Evolutionary conservation across 1,140 invertebrate genomes (phyloP), one percentile per base, ranked within the genome.

Genomic region (Muscidifurax raptorellus): DNA sequence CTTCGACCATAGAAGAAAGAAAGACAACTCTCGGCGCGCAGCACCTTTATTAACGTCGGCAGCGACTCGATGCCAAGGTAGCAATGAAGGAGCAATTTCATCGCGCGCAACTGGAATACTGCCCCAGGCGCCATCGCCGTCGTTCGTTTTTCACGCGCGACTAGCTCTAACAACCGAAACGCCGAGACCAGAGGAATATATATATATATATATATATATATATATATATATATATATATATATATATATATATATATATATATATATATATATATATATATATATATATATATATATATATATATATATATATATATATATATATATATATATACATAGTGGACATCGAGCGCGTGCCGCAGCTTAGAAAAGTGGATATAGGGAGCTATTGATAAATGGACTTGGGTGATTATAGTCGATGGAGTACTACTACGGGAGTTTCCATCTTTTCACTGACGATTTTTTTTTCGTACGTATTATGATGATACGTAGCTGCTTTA

Each of bases 21-120:
- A 85, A 82, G 82, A 88, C 5, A 4, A 52, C 47, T 52, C 13
- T 59, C 52, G 27, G 87, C 83, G 77, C 47, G 47, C 47, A 52
- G 52, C 52, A 22, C 52, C 52, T 86, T 87, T 85, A 82, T 86
- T 78, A 75, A 84, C 40, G 64, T 87, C 81, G 67, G 74, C 59
- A 74, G 80, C 82, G 36, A 36, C 71, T 69, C 25, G 25, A 30
- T 6, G 32, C 71, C 30, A 75, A 47, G 72, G 72, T 75, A 75
- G 22, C 36, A 75, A 75, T 75, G 40, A 75, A 75, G 52, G 36
- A 36, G 72, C 72, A 75, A 75, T 75, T 75, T 75, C 25, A 36
- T 47, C 36, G 32, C 27, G 71, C 71, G 71, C 32, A 25, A 44
- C n/a, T 44, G n/a, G 72, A n/a, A 75, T 75, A 47, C 18, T 9